Base-by-base conservation (phyloP, 2,113 vertebrate genomes). In the Oceanites oceanicus region DNA sequence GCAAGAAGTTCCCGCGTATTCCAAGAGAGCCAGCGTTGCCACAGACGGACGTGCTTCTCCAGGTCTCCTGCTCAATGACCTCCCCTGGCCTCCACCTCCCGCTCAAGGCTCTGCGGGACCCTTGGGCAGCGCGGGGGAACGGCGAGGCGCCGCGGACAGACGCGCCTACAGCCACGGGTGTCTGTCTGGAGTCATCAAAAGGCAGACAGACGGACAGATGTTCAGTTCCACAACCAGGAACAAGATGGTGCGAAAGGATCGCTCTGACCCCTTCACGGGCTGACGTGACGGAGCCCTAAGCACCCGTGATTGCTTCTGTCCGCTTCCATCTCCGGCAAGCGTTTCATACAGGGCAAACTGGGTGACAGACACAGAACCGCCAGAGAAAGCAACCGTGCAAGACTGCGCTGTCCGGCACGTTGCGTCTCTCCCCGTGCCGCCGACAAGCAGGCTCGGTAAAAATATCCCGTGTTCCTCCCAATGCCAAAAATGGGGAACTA, bases 201-300 rank as follows among this genome's bases (percentile, higher is more conserved):
- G 90, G 96, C 94, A 91, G 95, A 87, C 92, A 96, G 98, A 96
- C 97, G 97, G 44, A 45, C 17, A 45, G 98, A 96, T 92, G 71
- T 62, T 94, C 92, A 62, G 92, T 81, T 91, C 92, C 82, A 74
- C 21, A 76, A 92, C 88, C 72, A 95, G 94, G 95, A 97, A 92
- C 91, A 90, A 83, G 91, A 72, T 10, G 65, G 83, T 44, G 87
- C 15, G 74, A 92, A 95, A 94, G 95, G 80, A 63, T 73, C 44
- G 55, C 97, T 97, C 94, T 97, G 97, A 97, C 97, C 97, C 97
- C 96, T 88, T 92, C 83, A 77, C 80, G 53, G 93, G 53, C 42
- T 74, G 90, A 76, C 38, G 40, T 77, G 76, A 91, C 42, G 59
- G 87, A 97, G 96, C 97, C 94, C 94, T 73, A 49, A 95, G 97